Conservation (phyloP, 64 coral and sea anemone species). For the Catalaphyllia jardinei region DNA sequence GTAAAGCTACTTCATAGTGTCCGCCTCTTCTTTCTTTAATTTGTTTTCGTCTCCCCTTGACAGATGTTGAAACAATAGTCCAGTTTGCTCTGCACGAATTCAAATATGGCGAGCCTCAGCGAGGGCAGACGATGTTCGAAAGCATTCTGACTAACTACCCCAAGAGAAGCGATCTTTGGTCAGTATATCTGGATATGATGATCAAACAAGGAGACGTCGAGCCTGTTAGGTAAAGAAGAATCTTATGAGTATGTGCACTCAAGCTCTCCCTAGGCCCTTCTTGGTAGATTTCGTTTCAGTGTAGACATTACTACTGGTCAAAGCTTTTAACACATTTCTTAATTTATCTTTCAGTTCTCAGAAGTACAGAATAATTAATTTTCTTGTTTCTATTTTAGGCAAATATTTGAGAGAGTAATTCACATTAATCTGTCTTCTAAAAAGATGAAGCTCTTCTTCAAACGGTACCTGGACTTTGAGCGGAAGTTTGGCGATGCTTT, state of each 20-base stretch:
- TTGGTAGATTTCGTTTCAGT: no score
- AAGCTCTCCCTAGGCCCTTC: no score
- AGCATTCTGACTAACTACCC: slow-evolving; percentile 91
- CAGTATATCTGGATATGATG: slow-evolving; percentile 92
- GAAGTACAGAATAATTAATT: background rate
- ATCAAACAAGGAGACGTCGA: slow-evolving; percentile 58
- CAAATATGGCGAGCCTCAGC: slow-evolving; percentile 88
- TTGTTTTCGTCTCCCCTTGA: background rate
- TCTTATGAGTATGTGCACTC: no score
- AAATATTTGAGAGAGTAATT: slow-evolving; percentile 89
- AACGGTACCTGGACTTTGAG: slow-evolving; percentile 93
- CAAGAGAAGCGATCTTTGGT: slow-evolving; percentile 95
- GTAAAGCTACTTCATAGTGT: background rate
- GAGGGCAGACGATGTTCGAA: slow-evolving; percentile 93
- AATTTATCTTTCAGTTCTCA: no score
- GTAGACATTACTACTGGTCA: no score
- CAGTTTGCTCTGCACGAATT: slow-evolving; percentile 97
- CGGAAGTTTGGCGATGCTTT: slow-evolving; percentile 83
- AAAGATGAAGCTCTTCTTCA: slow-evolving; percentile 99
- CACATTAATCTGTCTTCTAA: slow-evolving; percentile 87
- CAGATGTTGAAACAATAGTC: slow-evolving; percentile 90
- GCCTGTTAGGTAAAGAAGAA: slow-evolving; percentile 49
- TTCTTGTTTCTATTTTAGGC: slow-evolving; percentile 44
- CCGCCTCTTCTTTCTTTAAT: background rate
- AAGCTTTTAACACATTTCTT: no score